These are phyloP conservation scores for Lanistes nyassanus DNA, from an alignment of 1,140 invertebrate species.

Conservation along the genomic window DNA sequence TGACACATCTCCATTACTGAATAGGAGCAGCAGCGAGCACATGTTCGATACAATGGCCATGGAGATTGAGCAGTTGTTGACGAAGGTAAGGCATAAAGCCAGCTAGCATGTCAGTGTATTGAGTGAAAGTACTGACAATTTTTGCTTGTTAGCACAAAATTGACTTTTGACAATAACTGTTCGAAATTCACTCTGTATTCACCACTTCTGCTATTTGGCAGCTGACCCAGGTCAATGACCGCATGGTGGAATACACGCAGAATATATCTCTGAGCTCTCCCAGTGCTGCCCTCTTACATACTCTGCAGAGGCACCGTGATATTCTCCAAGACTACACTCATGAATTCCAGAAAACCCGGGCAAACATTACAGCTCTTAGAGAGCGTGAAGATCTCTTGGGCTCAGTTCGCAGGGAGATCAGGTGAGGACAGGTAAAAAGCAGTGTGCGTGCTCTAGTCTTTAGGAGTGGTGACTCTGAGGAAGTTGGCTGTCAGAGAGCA, in stretches of 20 bases:
- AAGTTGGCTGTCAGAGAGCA: too few species aligned
- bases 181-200: too few species aligned
- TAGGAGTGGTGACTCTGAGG: too few species aligned
- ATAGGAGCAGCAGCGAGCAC: conserved; percentile 77
- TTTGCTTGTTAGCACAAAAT: too few species aligned
- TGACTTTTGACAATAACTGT: too few species aligned
- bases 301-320: conserved; percentile 92
- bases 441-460: too few species aligned
- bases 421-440: conserved; percentile 66
- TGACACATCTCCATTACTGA: conserved; percentile 85
- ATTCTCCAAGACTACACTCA: conserved; percentile 93
- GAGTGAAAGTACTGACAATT: too few species aligned
- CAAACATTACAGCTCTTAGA: conserved; percentile 83
- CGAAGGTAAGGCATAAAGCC: conserved; percentile 79
- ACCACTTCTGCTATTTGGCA: conserved; percentile 58
- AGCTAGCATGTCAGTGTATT: too few species aligned
- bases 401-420: conserved; percentile 73
- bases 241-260: conserved; percentile 80
- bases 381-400: conserved; percentile 87
- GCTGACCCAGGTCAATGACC: conserved; percentile 87
- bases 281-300: conserved; percentile 83
- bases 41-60: conserved; percentile 91
- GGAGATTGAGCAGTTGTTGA: conserved; percentile 89
- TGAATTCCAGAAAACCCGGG: conserved; percentile 92
- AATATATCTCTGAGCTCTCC: conserved; percentile 67